These are phyloP conservation scores for Danio rerio DNA, from an alignment of 2,113 vertebrate species.

Conservation along the genomic window DNA sequence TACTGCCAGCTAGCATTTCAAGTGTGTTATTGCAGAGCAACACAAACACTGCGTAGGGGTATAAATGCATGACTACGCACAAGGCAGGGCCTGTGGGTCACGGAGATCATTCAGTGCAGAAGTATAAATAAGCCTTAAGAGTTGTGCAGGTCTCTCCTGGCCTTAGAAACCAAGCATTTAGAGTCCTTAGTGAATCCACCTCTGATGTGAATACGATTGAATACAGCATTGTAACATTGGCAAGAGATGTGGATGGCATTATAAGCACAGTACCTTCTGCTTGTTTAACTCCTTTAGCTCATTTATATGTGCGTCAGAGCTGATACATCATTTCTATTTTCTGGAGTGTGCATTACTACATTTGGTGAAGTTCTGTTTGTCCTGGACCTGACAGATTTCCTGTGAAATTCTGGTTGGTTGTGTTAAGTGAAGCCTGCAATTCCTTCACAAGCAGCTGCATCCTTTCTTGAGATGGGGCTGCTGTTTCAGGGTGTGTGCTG, in stretches of 20 bases:
- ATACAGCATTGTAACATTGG: too few relatives aligned
- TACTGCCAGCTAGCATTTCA: too few relatives aligned
- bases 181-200: too few relatives aligned
- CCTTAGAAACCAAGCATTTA: too few relatives aligned
- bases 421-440: constrained; percentile 38
- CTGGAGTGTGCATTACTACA: neutral
- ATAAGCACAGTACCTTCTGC: neutral
- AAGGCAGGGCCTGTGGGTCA: too few relatives aligned
- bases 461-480: constrained; percentile 56
- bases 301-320: neutral
- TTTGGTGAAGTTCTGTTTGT: constrained; percentile 35
- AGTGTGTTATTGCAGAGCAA: too few relatives aligned
- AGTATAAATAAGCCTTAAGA: too few relatives aligned
- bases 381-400: constrained; percentile 41
- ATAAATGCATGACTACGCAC: too few relatives aligned
- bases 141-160: too few relatives aligned
- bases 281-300: constrained; percentile 4
- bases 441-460: constrained; percentile 53
- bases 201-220: too few relatives aligned
- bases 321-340: neutral
- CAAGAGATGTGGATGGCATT: neutral
- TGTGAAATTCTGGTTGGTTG: constrained; percentile 32
- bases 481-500: constrained; percentile 38
- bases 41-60: too few relatives aligned
- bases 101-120: too few relatives aligned